These are phyloP conservation scores for Metalampra italica DNA, from an alignment of 2,888 invertebrate species.

Conservation along the genomic window DNA sequence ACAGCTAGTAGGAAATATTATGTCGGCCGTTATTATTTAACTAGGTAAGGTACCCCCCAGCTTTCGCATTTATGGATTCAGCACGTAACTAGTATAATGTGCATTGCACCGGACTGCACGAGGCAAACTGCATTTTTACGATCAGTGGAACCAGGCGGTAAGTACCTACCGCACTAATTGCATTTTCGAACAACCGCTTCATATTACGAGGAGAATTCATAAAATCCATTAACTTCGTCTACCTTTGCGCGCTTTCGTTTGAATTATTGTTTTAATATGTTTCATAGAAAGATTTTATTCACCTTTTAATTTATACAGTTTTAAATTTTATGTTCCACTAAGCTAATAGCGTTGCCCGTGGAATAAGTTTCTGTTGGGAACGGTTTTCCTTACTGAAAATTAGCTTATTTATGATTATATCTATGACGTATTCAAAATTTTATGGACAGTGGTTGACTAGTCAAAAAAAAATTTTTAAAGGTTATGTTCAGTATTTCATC, in stretches of 20 bases:
- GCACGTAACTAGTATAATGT: neutral
- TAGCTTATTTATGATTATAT: too few species aligned
- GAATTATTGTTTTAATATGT: neutral
- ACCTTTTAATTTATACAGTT: too few species aligned
- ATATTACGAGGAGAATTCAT: conserved; percentile 1
- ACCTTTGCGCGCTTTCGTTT: neutral
- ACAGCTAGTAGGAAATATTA: too few species aligned
- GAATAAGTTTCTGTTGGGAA: too few species aligned
- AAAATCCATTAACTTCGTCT: conserved; percentile 2
- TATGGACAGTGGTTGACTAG: too few species aligned
- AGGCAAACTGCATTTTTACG: conserved; percentile 4
- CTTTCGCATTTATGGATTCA: too few species aligned
- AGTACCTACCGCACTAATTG: conserved; percentile 2
- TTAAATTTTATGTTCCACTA: neutral
- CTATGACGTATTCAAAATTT: too few species aligned
- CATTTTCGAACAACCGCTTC: neutral
- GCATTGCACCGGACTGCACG: neutral
- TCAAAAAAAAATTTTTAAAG: too few species aligned
- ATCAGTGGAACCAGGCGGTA: neutral
- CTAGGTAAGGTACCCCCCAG: too few species aligned
- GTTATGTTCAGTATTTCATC: too few species aligned
- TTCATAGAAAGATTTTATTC: neutral
- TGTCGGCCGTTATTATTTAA: too few species aligned
- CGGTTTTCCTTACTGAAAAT: too few species aligned
- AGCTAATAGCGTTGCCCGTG: neutral